Percentiles rank a stretch among this genome's conserved stretches.
Evolutionary conservation across 2,888 invertebrate genomes (phyloP).

Genomic region (Drosophila atripex): DNA sequence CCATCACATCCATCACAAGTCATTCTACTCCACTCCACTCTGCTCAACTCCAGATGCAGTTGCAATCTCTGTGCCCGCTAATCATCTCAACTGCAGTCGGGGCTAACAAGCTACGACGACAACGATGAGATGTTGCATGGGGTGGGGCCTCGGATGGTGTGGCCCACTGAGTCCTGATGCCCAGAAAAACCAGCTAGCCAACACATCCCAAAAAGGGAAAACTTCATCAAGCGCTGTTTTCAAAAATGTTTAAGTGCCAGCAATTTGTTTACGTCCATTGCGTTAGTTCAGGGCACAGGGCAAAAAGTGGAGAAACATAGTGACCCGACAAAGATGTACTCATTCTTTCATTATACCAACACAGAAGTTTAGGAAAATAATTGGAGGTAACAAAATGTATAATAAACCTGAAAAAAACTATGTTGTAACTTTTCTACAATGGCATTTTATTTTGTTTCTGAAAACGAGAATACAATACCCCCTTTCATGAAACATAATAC

Average conservation of each 20-base stretch:
- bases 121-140: slow-evolving; percentile 12
- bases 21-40: slow-evolving; percentile 27
- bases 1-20: slow-evolving; percentile 53
- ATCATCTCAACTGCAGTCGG: slow-evolving; percentile 55
- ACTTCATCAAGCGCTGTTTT: slow-evolving; percentile 71
- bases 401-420: not conserved
- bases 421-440: not conserved
- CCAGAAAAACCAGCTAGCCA: slow-evolving; percentile 13
- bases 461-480: not conserved
- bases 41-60: slow-evolving; percentile 24
- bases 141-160: slow-evolving; percentile 21
- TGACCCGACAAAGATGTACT: not conserved
- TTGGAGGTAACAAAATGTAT: not conserved
- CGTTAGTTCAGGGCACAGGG: slow-evolving; percentile 35
- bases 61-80: slow-evolving; percentile 55
- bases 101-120: slow-evolving; percentile 57
- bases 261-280: slow-evolving; percentile 71
- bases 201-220: slow-evolving; percentile 45
- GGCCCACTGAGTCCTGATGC: slow-evolving; percentile 24
- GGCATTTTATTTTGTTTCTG: not conserved
- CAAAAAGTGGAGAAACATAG: slow-evolving; percentile 4
- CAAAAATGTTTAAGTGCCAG: slow-evolving; percentile 74
- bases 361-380: not conserved
- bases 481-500: not conserved
- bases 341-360: not conserved